Evolutionary conservation across 2,113 vertebrate species (phyloP), one percentile per base, ranked within the genome.

Genomic region (Catharus fuscescens): DNA sequence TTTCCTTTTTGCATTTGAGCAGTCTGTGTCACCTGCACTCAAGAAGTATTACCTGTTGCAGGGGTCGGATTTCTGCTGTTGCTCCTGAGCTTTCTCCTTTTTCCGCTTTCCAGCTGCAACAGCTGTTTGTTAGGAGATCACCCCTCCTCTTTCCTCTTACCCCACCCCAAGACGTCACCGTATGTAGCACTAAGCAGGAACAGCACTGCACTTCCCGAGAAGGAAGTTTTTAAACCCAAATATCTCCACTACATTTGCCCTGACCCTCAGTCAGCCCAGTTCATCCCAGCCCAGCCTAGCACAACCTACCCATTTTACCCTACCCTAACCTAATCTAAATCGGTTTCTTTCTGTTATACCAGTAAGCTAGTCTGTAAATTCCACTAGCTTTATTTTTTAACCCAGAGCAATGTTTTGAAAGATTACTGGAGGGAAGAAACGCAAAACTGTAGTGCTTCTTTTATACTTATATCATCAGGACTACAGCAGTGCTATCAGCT

Each of bases 61-160:
- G 66, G 45, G 60, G 26, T 53, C 29, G 0, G 61, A 14, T 9
- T 61, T 17, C 83, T 57, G 54, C 61, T 56, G 67, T 80, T 60
- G 57, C 36, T 88, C 64, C 61, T 78, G 86, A 24, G 42, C n/a
- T 71, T 86, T 62, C 44, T 89, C 65, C 76, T 48, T 82, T 89
- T 83, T 91, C 53, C 19, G 70, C 66, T 70, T 73, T 52, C 59
- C 88, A 95, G 92, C 90, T 88, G 86, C 79, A 96, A 20, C 79
- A 96, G 90, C 91, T 91, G 94, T 88, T 90, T 48, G 50, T 76
- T 38, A 48, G 42, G 50, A 88, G 52, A 64, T 90, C 52, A 89
- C 56, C 78, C 93, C 88, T 97, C 96, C 96, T 95, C 95, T 82
- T 95, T 65, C 76, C 87, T 95, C 80, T 90, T 93, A 77, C 93